phyloP scores from a whole-genome alignment of 2,113 vertebrate genomes.

The Gasterosteus aculeatus region DNA sequence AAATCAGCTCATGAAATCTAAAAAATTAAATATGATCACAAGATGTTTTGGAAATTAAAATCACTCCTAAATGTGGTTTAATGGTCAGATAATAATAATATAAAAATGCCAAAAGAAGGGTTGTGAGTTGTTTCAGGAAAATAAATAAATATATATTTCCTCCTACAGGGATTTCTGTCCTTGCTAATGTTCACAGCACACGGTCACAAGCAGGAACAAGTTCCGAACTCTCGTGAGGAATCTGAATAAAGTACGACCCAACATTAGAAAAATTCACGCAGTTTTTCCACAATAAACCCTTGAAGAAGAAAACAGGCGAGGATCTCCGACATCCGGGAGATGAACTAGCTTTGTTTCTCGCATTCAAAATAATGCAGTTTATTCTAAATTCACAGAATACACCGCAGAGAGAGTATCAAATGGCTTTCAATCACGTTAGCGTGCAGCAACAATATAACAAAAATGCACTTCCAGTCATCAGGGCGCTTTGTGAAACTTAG shows the following conservation, averaged over 20 bases:
- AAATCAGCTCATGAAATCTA: neutral
- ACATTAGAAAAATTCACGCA: neutral
- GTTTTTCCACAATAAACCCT: neutral
- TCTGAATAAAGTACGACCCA: neutral
- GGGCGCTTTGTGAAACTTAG: too few relatives aligned
- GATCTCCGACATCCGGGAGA: too few relatives aligned
- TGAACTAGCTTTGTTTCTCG: neutral
- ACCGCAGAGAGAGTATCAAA: neutral
- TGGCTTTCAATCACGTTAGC: neutral
- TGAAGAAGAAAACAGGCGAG: neutral
- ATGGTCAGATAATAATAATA: too few relatives aligned
- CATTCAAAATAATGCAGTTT: neutral
- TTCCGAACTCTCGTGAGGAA: neutral
- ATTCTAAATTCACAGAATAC: neutral
- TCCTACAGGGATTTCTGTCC: neutral
- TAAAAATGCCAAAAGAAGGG: too few relatives aligned
- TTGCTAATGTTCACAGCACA: conserved; percentile 13
- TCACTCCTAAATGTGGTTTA: too few relatives aligned
- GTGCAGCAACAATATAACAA: neutral
- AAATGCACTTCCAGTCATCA: too few relatives aligned
- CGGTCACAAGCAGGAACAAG: neutral
- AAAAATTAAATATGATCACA: neutral
- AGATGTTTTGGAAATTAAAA: neutral
- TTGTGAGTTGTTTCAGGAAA: neutral
- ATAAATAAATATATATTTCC: neutral